Conservation (phyloP, 2,797 vertebrate species). For the Cyclura pinguis region DNA sequence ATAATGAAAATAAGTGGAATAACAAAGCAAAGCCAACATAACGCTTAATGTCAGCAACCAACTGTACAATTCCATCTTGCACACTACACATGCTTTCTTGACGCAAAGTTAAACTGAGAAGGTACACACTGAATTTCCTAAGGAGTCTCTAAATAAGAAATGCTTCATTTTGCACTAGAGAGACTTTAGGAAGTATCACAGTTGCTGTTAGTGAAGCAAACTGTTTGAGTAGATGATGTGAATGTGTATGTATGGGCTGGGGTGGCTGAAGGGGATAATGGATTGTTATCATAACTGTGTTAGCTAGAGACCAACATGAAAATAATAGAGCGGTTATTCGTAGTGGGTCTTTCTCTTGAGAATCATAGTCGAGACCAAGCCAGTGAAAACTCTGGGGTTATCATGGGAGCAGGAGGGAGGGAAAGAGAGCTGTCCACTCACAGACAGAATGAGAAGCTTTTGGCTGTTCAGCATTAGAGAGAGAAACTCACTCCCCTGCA, state of each 20-base stretch:
- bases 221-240: not conserved
- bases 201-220: not conserved
- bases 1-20: not conserved
- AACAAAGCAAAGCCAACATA: not conserved
- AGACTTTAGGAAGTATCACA: not conserved
- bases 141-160: not conserved
- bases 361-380: slow-evolving; percentile 36
- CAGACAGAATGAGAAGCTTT: slow-evolving; percentile 57
- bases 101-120: not conserved
- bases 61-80: not conserved
- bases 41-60: not conserved
- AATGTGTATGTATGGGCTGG: not conserved
- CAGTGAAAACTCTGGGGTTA: slow-evolving; percentile 55
- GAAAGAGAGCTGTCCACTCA: slow-evolving; percentile 56
- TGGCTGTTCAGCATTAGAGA: slow-evolving; percentile 60
- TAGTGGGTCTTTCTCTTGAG: slow-evolving; percentile 34
- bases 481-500: slow-evolving; percentile 59
- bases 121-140: not conserved
- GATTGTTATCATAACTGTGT: not conserved
- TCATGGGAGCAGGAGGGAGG: slow-evolving; percentile 53
- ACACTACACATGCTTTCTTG: not conserved
- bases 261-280: not conserved
- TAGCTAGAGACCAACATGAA: not conserved
- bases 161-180: not conserved
- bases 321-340: slow-evolving; percentile 25